Evolutionary conservation across 2,888 invertebrate species (phyloP), one percentile per base, ranked within the genome.

Genomic region (Prosopocoilus inquinatus): DNA sequence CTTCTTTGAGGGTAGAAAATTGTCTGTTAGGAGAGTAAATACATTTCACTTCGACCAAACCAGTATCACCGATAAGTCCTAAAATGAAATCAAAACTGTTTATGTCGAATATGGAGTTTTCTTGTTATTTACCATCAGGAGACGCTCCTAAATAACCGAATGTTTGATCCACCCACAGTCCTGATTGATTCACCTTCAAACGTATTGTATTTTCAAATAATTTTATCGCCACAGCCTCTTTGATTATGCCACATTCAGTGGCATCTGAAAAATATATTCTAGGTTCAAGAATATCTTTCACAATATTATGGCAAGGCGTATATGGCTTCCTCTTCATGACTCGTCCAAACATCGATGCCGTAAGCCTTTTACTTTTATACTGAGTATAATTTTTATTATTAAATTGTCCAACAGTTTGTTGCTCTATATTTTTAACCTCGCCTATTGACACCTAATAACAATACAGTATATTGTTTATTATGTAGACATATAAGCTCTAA

Each of bases 191-290:
- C n/a, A 58, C 50, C 12, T 34, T 15, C 8, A 52, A 13, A 5
- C 28, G 12, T 5, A 43, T 51, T 28, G 45, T 34, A 20, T 20
- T 9, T 16, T 16, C 16, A 48, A 58, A n/a, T 15, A n/a, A 5
- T 13, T 51, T 33, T 7, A 60, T 35, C 7, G 55, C 60, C 9
- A 20, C 38, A n/a, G 35, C 28, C 35, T 59, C 59, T 53, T 62
- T 15, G 7, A 51, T 46, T 33, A 47, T 38, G 11, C 61, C 59
- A 57, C 52, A 62, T 32, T 62, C 57, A 32, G 60, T 39, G 3
- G 59, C 57, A 16, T 16, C 3, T 7, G 57, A 49, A 36, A 11
- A 36, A 9, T 2, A n/a, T 7, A n/a, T 36, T 36, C 11, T 36
- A 1, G 12, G n/a, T 7, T 12, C 16, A n/a, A 60, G 41, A 43